Conservation (phyloP, 2,888 invertebrate species). For the Spisula solida region DNA sequence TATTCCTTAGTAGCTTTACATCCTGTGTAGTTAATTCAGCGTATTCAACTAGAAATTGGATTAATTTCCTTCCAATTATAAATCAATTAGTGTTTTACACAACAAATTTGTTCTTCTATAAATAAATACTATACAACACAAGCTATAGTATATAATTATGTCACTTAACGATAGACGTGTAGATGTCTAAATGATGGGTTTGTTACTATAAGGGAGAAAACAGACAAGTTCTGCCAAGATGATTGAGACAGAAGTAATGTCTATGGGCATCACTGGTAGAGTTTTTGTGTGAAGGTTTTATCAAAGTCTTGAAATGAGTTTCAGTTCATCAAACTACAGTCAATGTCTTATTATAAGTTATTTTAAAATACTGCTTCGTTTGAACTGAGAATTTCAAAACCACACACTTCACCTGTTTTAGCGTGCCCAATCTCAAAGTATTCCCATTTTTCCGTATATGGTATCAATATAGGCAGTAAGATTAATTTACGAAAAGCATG, state of each 20-base stretch:
- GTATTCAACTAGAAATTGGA: neutral
- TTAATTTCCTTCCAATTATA: constrained; percentile 3
- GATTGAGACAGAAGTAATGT: too few relatives aligned
- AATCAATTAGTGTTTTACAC: constrained; percentile 6
- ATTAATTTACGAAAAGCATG: constrained; percentile 43
- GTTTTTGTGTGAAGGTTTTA: too few relatives aligned
- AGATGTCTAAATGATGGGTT: neutral
- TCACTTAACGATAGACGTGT: neutral
- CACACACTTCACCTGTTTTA: neutral
- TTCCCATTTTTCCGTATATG: neutral
- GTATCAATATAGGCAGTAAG: constrained; percentile 1
- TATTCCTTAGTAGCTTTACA: neutral
- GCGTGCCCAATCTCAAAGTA: too few relatives aligned
- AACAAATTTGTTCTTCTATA: neutral
- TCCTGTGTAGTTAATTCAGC: neutral
- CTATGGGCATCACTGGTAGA: too few relatives aligned
- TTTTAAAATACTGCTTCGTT: too few relatives aligned
- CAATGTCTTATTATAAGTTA: too few relatives aligned
- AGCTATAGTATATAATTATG: neutral
- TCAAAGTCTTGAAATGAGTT: too few relatives aligned
- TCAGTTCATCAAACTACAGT: too few relatives aligned
- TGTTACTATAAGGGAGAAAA: neutral
- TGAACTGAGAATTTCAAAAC: too few relatives aligned
- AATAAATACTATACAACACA: neutral
- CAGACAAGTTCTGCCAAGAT: too few relatives aligned